Evolutionary conservation across 2,888 invertebrate species (phyloP).

Genomic region (Drosophila sordidula): DNA sequence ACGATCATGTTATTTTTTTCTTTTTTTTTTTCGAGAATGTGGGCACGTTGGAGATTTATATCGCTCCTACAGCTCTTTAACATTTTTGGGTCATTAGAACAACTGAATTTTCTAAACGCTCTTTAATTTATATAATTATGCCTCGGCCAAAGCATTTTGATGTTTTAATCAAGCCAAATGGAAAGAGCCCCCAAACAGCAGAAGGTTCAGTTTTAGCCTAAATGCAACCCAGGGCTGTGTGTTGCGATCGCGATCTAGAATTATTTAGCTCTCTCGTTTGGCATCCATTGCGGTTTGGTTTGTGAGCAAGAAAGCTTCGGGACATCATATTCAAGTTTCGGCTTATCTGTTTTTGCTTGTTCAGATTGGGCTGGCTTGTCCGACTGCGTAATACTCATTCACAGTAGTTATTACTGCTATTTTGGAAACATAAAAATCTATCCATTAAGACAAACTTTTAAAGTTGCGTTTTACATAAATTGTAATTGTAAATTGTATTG

Average conservation of each 20-base stretch:
- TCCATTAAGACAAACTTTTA: too few relatives aligned
- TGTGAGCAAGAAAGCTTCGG: conserved; percentile 4
- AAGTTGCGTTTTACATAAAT: too few relatives aligned
- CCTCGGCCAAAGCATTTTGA: conserved; percentile 21
- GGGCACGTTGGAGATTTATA: conserved; percentile 52
- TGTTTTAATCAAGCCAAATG: conserved; percentile 35
- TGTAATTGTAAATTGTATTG: too few relatives aligned
- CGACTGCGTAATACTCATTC: too few relatives aligned
- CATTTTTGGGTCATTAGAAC: conserved; percentile 74
- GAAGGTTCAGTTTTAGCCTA: conserved; percentile 1
- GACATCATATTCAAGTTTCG: neutral
- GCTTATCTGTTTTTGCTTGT: too few relatives aligned
- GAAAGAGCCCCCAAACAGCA: conserved; percentile 19
- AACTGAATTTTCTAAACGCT: conserved; percentile 63
- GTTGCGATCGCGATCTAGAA: conserved; percentile 25
- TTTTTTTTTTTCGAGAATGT: conserved; percentile 36
- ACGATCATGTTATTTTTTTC: conserved; percentile 28
- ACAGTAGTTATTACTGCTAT: too few relatives aligned
- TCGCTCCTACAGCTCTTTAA: conserved; percentile 29
- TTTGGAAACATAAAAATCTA: too few relatives aligned
- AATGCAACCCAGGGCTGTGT: conserved; percentile 35
- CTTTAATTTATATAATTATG: conserved; percentile 71
- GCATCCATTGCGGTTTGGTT: neutral
- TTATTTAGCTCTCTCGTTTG: neutral
- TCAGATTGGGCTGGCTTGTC: too few relatives aligned